Evolutionary conservation across 2,888 invertebrate genomes (phyloP).

Genomic region (Eupelmus urozonus): DNA sequence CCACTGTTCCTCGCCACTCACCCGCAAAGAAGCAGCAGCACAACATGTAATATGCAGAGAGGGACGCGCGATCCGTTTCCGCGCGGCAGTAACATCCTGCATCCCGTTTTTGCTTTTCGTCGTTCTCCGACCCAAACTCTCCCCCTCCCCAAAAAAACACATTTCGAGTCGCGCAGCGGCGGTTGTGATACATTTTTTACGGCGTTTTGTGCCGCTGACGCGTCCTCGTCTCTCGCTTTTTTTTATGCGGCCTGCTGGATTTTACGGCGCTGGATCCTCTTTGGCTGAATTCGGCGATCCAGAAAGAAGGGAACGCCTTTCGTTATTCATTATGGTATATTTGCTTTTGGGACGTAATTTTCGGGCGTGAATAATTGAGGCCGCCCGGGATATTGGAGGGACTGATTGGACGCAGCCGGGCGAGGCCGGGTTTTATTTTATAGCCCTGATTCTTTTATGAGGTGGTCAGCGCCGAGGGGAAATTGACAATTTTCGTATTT

Average conservation of each 20-base stretch:
- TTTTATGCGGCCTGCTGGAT: neutral
- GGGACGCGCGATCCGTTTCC: slow-evolving; percentile 24
- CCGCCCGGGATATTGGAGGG: too few relatives aligned
- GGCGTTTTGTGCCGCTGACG: slow-evolving; percentile 19
- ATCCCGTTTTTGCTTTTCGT: too few relatives aligned
- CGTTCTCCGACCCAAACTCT: too few relatives aligned
- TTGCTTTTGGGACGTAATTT: neutral
- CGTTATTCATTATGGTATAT: neutral
- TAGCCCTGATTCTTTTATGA: too few relatives aligned
- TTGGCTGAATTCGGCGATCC: neutral
- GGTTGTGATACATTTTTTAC: slow-evolving; percentile 53
- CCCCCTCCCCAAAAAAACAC: slow-evolving; percentile 22
- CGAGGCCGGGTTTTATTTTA: too few relatives aligned
- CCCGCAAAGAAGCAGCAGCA: too few relatives aligned
- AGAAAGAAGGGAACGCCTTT: neutral
- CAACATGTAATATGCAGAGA: slow-evolving; percentile 36
- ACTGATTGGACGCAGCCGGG: too few relatives aligned
- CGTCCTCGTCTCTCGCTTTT: neutral
- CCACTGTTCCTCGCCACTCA: too few relatives aligned
- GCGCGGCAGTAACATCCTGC: slow-evolving; percentile 7
- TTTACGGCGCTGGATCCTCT: neutral
- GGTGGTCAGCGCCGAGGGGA: too few relatives aligned
- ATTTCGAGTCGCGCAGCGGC: slow-evolving; percentile 13
- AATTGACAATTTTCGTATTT: too few relatives aligned
- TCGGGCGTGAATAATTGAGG: too few relatives aligned